Evolutionary conservation across 1,140 invertebrate species (phyloP).

Genomic region (Anoplophora glabripennis): DNA sequence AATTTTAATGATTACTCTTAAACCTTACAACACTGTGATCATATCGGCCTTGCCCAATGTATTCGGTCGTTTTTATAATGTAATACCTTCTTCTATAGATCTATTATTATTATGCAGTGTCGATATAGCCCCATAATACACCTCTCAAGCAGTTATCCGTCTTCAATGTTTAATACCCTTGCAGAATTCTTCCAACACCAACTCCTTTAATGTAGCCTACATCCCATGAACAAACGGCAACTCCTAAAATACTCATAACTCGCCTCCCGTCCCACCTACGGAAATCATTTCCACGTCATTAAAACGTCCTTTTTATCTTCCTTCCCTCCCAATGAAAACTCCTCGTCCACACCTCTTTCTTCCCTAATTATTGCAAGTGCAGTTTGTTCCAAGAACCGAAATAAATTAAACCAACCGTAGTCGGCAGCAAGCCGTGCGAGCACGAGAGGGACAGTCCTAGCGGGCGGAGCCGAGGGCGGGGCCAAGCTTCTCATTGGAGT

Average conservation of each 20-base stretch:
- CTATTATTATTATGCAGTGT: no score
- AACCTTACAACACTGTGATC: no score
- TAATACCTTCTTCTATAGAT: no score
- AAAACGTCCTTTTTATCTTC: constrained; percentile 21
- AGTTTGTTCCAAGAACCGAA: neutral
- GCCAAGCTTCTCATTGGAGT: constrained; percentile 1
- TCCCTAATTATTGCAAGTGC: neutral
- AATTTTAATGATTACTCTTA: no score
- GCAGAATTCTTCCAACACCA: no score
- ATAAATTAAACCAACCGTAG: neutral
- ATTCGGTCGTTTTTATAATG: no score
- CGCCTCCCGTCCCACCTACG: neutral
- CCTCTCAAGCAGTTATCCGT: no score
- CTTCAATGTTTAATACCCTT: no score
- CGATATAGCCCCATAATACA: no score
- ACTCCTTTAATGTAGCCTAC: no score
- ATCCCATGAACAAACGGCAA: neutral
- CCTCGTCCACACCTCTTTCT: neutral
- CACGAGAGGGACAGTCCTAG: constrained; percentile 1
- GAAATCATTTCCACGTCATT: neutral
- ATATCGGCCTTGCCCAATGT: no score
- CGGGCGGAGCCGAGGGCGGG: neutral
- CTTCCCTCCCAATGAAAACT: neutral
- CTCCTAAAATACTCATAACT: neutral
- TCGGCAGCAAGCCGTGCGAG: neutral